Conservation (phyloP, 2,888 invertebrate genomes). For the Epinotia brunnichana region DNA sequence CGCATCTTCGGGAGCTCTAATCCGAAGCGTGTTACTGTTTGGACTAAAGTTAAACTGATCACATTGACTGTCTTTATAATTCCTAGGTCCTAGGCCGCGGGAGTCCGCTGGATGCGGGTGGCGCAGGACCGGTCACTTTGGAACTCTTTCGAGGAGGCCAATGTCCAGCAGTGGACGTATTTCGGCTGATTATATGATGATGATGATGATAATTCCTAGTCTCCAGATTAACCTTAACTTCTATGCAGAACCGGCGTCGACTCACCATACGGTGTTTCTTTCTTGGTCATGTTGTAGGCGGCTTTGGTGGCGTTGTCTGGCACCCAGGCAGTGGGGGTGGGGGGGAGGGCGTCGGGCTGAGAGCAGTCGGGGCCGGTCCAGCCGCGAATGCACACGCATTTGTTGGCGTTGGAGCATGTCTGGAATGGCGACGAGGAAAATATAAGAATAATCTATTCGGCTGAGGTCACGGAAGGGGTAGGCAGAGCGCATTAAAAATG, state of each 20-base stretch:
- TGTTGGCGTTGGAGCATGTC: conserved; percentile 96
- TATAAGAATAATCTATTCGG: not conserved
- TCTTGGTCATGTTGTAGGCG: conserved; percentile 89
- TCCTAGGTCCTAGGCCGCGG: too few relatives aligned
- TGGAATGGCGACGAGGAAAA: conserved; percentile 66
- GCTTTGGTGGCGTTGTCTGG: conserved; percentile 81
- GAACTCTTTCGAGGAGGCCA: too few relatives aligned
- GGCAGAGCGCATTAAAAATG: not conserved
- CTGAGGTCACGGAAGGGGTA: too few relatives aligned
- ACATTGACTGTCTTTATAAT: not conserved
- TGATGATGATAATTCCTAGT: too few relatives aligned
- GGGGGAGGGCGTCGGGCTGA: conserved; percentile 87
- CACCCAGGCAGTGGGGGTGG: conserved; percentile 83
- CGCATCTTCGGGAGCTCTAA: too few relatives aligned
- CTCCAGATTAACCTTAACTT: not conserved
- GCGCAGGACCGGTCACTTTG: too few relatives aligned
- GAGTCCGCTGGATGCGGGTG: too few relatives aligned
- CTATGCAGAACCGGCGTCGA: conserved; percentile 65
- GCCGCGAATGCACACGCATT: conserved; percentile 95
- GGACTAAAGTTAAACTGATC: too few relatives aligned
- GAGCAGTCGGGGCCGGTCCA: conserved; percentile 96
- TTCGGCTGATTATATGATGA: too few relatives aligned
- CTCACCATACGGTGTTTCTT: conserved; percentile 97
- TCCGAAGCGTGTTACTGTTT: too few relatives aligned
- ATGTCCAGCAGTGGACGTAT: too few relatives aligned